phyloP scores from a whole-genome alignment of 2,113 vertebrate genomes.

The Rissa tridactyla region DNA sequence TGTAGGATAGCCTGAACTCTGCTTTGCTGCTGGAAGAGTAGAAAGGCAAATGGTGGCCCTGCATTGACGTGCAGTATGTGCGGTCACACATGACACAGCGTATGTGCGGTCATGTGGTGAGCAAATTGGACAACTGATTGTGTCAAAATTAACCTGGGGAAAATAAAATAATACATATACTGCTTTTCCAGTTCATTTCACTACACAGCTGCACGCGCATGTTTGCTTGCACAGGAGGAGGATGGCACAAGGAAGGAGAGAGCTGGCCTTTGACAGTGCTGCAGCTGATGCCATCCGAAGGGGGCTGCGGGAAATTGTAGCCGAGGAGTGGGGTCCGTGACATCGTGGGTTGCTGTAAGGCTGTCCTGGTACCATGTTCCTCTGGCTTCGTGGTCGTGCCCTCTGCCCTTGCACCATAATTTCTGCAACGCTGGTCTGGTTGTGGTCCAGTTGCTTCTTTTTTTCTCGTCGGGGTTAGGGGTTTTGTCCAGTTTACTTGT shows the following conservation, averaged over 20 bases:
- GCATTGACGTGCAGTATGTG: rapidly evolving
- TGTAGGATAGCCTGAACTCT: neutral
- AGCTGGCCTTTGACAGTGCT: neutral
- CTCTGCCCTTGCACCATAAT: neutral
- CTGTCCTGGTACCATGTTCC: neutral
- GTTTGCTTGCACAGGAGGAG: neutral
- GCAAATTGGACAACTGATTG: neutral
- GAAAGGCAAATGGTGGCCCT: neutral
- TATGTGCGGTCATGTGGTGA: neutral
- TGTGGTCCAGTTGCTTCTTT: neutral
- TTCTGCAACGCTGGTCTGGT: neutral
- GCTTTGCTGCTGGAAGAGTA: neutral
- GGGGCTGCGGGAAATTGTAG: neutral
- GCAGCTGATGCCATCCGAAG: neutral
- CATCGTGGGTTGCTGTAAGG: neutral
- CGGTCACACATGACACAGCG: too few relatives aligned
- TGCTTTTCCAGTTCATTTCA: neutral
- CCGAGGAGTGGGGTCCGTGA: rapidly evolving
- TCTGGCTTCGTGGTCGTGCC: neutral
- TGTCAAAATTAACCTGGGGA: neutral
- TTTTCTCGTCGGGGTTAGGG: neutral
- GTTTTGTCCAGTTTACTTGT: neutral
- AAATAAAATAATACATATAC: neutral
- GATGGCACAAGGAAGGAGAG: neutral
- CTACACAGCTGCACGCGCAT: neutral